Evolutionary conservation across 2,888 invertebrate genomes (phyloP), one percentile per base, ranked within the genome.

Genomic region (Gisinianus flammeolus): DNA sequence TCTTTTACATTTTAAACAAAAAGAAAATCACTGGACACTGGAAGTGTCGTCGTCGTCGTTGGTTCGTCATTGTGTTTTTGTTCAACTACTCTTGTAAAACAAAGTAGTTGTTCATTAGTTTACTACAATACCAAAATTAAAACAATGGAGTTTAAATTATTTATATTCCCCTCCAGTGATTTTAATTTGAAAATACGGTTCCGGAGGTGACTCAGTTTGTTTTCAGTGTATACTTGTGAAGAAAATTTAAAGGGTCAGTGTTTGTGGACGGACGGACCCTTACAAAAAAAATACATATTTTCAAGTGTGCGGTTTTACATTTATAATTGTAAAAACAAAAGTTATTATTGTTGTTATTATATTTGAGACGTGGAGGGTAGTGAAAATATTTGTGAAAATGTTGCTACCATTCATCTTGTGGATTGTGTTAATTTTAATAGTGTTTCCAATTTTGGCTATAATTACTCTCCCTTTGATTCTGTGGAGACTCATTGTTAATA

Each of bases 341-440:
- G 22, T 16, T 8, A 24, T 16, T 62, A 10, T 8, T 22, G 52
- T 52, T 16, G 52, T 52, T 16, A 16, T 52, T 52, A 8, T 52
- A 52, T 52, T 12, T 52, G 52, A 8, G 10, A 52, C 16, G 16
- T 8, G 52, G 10, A 52, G 8, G n/a, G n/a, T n/a, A n/a, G n/a
- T n/a, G n/a, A n/a, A n/a, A 6, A 56, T n/a, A 30, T 22, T 3
- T 30, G 66, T 28, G 22, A 83, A 71, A 31, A 84, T 84, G 84
- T 77, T 84, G 31, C 80, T 81, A n/a, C 84, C 84, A 52, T 76
- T 84, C 33, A 79, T 84, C 52, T 75, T 84, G 35, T 84, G 84
- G 84, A 81, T 82, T 76, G 79, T 82, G 31, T 81, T 84, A 67
- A 75, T 84, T 28, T 78, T 83, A 12, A 67, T 84, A 16, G 82